A percentile compares a stretch with the other conserved stretches of the same genome.
phyloP scores from a whole-genome alignment of 2,888 invertebrate species.

The Adineta ricciae region DNA sequence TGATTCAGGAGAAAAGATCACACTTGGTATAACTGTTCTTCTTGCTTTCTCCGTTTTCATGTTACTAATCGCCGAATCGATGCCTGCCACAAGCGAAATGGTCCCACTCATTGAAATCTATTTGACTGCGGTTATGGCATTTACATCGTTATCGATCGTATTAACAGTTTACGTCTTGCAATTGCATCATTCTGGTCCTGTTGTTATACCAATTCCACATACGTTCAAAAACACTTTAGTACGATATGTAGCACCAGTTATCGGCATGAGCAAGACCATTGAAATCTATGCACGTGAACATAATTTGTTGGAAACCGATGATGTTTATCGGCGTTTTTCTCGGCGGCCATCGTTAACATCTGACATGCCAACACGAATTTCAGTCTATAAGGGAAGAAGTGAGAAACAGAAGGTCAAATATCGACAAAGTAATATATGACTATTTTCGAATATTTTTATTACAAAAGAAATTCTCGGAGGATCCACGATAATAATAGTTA shows the following conservation, averaged over 20 bases:
- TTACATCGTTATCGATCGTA: conserved; percentile 50
- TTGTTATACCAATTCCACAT: conserved; percentile 19
- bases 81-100: conserved; percentile 52
- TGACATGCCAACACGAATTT: neutral
- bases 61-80: conserved; percentile 52
- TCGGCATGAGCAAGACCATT: conserved; percentile 26
- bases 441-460: neutral
- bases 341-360: neutral
- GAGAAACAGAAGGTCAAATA: neutral
- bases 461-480: neutral
- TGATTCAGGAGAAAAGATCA: conserved; percentile 49
- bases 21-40: conserved; percentile 51
- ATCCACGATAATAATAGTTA: neutral
- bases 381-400: neutral
- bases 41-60: conserved; percentile 52
- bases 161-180: conserved; percentile 51
- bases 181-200: conserved; percentile 45
- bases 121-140: conserved; percentile 51
- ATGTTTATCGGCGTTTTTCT: neutral
- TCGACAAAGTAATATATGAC: neutral
- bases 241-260: conserved; percentile 11
- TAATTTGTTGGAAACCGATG: neutral
- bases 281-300: conserved; percentile 21
- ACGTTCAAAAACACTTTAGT: conserved; percentile 25
- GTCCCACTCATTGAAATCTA: conserved; percentile 53